Percentiles rank a stretch among this genome's conserved stretches.
These are phyloP conservation scores for Cyanoderma ruficeps DNA, from an alignment of 2,113 vertebrate species.

Conservation along the genomic window DNA sequence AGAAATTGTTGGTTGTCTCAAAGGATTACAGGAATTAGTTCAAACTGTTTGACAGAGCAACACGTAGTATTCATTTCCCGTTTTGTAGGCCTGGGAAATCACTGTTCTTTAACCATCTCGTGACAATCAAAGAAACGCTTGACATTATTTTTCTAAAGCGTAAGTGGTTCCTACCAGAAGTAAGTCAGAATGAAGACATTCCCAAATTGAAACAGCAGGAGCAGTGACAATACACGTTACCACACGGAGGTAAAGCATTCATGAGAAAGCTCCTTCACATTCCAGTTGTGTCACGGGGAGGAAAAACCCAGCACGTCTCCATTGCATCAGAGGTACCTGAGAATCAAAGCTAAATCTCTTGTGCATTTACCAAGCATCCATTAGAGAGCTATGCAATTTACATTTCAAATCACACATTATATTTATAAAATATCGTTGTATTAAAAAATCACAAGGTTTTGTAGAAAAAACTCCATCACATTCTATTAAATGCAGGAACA, in stretches of 20 bases:
- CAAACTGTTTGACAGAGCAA: constrained; percentile 7
- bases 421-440: constrained; percentile 52
- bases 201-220: background rate
- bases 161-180: background rate
- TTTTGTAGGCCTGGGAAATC: background rate
- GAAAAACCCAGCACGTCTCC: constrained; percentile 28
- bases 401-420: constrained; percentile 32
- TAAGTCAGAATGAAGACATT: background rate
- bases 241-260: background rate
- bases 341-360: constrained; percentile 66
- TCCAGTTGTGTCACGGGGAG: constrained; percentile 41
- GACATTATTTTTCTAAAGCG: background rate
- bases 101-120: background rate
- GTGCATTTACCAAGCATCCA: constrained; percentile 56
- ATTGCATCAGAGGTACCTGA: constrained; percentile 69
- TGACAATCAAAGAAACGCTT: background rate
- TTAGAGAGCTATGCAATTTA: constrained; percentile 29
- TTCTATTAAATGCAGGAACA: constrained; percentile 69
- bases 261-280: constrained; percentile 40
- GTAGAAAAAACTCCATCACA: constrained; percentile 54
- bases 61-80: background rate
- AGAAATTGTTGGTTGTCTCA: background rate
- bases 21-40: constrained; percentile 31
- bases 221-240: background rate
- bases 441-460: constrained; percentile 54